Base-by-base conservation (phyloP, 2,888 invertebrate species). In the Aporophyla nigra region DNA sequence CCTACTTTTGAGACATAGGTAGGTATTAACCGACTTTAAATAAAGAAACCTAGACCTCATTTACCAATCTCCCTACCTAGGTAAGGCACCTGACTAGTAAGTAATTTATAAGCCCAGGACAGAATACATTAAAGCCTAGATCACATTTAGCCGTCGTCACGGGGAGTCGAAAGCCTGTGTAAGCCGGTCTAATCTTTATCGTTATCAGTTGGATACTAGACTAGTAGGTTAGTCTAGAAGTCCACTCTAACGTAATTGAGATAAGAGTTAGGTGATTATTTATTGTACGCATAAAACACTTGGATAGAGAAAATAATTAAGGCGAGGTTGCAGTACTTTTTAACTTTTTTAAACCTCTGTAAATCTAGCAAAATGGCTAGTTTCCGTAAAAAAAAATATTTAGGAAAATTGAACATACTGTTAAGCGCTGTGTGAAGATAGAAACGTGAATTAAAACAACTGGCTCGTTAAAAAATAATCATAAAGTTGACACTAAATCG, bases 221-320 rank as follows among this genome's bases (percentile, higher is more conserved):
- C 51, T 21, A 63, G 33, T 79, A 53, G 80, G 78, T 62, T 69
- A 63, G n/a, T 78, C 43, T 56, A 9, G 56, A 46, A 79, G 62
- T 19, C 24, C n/a, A 43, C 5, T 27, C 5, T 0, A 63, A 33
- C 51, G 51, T 51, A 63, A 77, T 63, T 80, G 77, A 58, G 72
- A 80, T 77, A 77, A 80, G 21, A 27, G 63, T 19, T 5, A 12
- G 5, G 6, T n/a, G 33, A 66, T 56, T 24, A 56, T 24, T 56
- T 24, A 56, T 24, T 56, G 7, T 33, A 33, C 33, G 33, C 2
- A 33, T 3, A 33, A 33, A 33, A 33, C 33, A 33, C 33, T 33
- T 33, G 3, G 33, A 33, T 33, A 21, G 53, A 21, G 21, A 21
- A 53, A 53, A 51, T 3, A 53, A 21, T 53, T 9, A 21, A n/a